Evolutionary conservation across 64 coral and sea anemone species (phyloP).

Genomic region (Montipora foliosa): DNA sequence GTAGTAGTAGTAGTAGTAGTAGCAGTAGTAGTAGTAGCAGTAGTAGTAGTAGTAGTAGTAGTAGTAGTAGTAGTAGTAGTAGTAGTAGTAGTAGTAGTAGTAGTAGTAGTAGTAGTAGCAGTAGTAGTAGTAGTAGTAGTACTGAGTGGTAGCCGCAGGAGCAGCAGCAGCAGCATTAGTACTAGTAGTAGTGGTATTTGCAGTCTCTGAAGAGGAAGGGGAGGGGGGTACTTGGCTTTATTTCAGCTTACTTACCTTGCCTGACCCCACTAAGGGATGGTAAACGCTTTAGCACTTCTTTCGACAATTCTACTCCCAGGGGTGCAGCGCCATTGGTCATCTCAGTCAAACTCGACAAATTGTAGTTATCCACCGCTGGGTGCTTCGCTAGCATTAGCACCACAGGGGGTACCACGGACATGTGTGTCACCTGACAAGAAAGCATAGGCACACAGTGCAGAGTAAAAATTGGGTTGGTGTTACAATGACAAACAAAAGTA

Average conservation of each 20-base stretch:
- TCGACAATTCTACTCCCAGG: constrained; percentile 36
- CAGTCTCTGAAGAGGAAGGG: no score
- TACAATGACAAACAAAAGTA: neutral
- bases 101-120: no score
- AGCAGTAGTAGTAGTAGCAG: no score
- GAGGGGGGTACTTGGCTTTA: no score
- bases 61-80: no score
- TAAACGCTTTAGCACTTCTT: constrained; percentile 34
- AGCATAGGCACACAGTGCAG: neutral
- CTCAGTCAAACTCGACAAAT: constrained; percentile 63
- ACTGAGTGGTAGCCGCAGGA: no score
- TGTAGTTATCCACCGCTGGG: constrained; percentile 46
- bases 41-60: no score
- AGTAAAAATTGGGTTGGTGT: neutral
- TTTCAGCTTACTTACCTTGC: constrained; percentile 49
- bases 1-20: no score
- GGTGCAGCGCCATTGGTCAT: constrained; percentile 60
- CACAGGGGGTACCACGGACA: constrained; percentile 71
- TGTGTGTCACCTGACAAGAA: constrained; percentile 72
- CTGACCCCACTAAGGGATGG: constrained; percentile 40
- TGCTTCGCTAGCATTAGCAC: constrained; percentile 38
- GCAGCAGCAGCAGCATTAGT: no score
- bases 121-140: no score
- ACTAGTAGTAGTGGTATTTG: no score
- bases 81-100: no score